phyloP scores from a whole-genome alignment of 2,888 invertebrate species.

The Syrista parreyssii region DNA sequence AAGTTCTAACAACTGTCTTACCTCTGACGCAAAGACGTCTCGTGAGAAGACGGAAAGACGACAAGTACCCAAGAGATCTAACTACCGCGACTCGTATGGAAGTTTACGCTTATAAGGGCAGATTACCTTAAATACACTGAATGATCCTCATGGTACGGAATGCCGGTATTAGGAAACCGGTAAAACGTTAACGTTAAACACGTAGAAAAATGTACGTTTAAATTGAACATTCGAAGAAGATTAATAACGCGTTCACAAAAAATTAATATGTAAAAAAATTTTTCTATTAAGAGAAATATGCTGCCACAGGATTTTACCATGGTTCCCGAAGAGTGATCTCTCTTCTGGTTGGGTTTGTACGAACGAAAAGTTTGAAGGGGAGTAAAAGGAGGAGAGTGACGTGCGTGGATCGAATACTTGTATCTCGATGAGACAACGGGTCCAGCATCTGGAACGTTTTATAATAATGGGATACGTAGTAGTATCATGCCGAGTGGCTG shows the following conservation, averaged over 20 bases:
- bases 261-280: not conserved
- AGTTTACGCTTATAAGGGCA: conserved; percentile 26
- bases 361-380: not conserved
- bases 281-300: not conserved
- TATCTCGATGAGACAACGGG: conserved; percentile 3
- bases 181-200: not conserved
- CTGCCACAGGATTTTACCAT: not conserved
- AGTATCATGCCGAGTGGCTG: conserved; percentile 29
- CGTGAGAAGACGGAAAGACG: conserved; percentile 17
- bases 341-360: not conserved
- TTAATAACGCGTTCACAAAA: not conserved
- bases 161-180: not conserved
- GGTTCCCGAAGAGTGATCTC: not conserved
- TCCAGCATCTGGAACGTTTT: conserved; percentile 45
- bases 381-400: not conserved
- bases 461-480: conserved; percentile 46
- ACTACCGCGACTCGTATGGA: conserved; percentile 20
- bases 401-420: not conserved
- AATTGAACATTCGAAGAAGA: not conserved
- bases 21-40: conserved; percentile 6
- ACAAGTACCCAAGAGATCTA: conserved; percentile 18
- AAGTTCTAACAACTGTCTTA: conserved; percentile 5
- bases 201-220: not conserved
- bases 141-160: conserved; percentile 16
- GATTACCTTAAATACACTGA: conserved; percentile 22